These are phyloP conservation scores for Caenorhabditis uteleia DNA, from an alignment of 2,888 invertebrate species.

Conservation along the genomic window DNA sequence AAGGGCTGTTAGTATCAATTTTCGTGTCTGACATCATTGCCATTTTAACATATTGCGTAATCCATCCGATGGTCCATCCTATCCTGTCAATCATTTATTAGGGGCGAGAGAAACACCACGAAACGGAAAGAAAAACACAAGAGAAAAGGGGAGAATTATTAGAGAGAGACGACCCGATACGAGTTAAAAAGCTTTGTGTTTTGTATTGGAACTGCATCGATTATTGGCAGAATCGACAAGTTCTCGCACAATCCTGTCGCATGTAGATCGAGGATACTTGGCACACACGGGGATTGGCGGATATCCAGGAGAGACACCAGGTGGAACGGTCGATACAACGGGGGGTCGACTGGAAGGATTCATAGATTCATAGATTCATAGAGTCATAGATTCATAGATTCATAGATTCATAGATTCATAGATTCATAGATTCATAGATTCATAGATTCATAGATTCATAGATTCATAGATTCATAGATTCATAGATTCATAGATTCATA, in stretches of 20 bases:
- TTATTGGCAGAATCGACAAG: slow-evolving; percentile 60
- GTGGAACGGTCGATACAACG: slow-evolving; percentile 47
- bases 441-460: too few species aligned
- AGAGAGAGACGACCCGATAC: slow-evolving; percentile 1
- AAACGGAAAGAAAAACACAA: not conserved
- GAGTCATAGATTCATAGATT: too few species aligned
- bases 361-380: too few species aligned
- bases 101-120: not conserved
- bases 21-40: too few species aligned
- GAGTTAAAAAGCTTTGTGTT: not conserved
- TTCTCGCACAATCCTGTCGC: slow-evolving; percentile 63
- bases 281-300: slow-evolving; percentile 55
- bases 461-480: too few species aligned
- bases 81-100: not conserved
- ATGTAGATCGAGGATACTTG: slow-evolving; percentile 66
- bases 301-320: slow-evolving; percentile 64
- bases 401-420: too few species aligned
- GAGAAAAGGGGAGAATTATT: not conserved
- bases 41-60: too few species aligned
- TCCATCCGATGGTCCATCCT: too few species aligned
- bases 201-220: slow-evolving; percentile 2
- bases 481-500: too few species aligned
- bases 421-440: too few species aligned
- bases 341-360: not conserved
- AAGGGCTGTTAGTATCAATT: too few species aligned